Evolutionary conservation across 1,140 invertebrate species (phyloP).

Genomic region (Manduca sexta): DNA sequence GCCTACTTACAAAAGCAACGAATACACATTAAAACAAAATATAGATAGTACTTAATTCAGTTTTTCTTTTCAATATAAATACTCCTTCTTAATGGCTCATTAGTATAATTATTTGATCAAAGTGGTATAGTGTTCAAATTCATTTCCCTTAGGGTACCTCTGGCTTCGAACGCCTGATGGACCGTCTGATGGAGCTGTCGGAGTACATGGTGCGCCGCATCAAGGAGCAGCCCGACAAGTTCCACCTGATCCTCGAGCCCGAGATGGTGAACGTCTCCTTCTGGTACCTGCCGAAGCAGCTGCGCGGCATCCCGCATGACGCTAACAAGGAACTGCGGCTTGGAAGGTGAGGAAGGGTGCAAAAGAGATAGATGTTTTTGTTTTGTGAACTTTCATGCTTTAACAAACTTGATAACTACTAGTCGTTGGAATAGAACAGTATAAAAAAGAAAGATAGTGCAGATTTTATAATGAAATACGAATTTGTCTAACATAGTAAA

Average conservation of each 20-base stretch:
- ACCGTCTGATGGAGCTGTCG: slow-evolving; percentile 90
- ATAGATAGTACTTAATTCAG: too few relatives aligned
- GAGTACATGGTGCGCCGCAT: slow-evolving; percentile 92
- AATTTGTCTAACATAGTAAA: too few relatives aligned
- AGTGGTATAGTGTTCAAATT: too few relatives aligned
- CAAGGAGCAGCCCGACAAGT: slow-evolving; percentile 90
- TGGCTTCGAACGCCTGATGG: slow-evolving; percentile 94
- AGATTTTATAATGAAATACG: too few relatives aligned
- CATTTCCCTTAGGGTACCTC: slow-evolving; percentile 81
- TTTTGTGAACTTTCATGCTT: background rate
- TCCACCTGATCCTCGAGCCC: slow-evolving; percentile 71
- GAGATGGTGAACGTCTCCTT: slow-evolving; percentile 20
- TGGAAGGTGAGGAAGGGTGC: slow-evolving; percentile 83
- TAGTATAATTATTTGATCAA: too few relatives aligned
- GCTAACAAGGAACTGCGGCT: slow-evolving; percentile 85
- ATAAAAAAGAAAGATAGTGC: too few relatives aligned
- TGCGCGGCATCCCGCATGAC: slow-evolving; percentile 85
- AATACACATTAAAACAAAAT: too few relatives aligned
- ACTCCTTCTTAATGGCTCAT: too few relatives aligned
- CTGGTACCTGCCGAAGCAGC: slow-evolving; percentile 89
- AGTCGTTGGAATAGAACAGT: background rate
- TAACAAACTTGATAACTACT: background rate
- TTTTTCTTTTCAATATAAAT: too few relatives aligned
- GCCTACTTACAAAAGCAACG: too few relatives aligned
- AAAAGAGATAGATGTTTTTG: too few relatives aligned